Conservation (phyloP, 2,113 vertebrate genomes). For the Natator depressus region DNA sequence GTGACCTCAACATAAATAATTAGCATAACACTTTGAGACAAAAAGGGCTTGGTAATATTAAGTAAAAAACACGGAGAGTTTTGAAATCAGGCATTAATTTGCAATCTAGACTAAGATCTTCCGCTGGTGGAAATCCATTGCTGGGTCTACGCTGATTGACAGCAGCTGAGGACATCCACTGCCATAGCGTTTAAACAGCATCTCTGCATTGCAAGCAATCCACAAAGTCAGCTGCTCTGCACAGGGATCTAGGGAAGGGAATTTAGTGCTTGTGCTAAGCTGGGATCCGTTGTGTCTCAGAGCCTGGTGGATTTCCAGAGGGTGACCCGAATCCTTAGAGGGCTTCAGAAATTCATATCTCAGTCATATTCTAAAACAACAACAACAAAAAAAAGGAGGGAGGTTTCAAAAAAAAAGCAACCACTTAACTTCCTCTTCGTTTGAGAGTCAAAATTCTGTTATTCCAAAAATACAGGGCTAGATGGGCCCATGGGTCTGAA, state of each 20-base stretch:
- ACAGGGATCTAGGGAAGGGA: background rate
- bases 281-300: background rate
- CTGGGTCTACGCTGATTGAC: background rate
- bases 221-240: background rate
- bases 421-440: background rate
- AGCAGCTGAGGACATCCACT: background rate
- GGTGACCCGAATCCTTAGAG: background rate
- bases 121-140: background rate
- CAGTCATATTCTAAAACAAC: background rate
- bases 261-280: background rate
- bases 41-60: background rate
- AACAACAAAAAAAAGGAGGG: background rate
- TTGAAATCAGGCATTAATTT: background rate
- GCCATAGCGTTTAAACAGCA: background rate
- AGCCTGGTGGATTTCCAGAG: background rate
- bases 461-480: background rate
- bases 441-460: background rate
- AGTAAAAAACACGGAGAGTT: background rate
- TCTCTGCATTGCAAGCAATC: background rate
- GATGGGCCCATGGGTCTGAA: background rate
- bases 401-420: background rate
- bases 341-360: background rate
- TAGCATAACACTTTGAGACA: background rate
- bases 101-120: background rate
- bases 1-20: background rate